These are phyloP conservation scores for Halcyon malimbica DNA, from an alignment of 2,113 vertebrate species.

Conservation along the genomic window DNA sequence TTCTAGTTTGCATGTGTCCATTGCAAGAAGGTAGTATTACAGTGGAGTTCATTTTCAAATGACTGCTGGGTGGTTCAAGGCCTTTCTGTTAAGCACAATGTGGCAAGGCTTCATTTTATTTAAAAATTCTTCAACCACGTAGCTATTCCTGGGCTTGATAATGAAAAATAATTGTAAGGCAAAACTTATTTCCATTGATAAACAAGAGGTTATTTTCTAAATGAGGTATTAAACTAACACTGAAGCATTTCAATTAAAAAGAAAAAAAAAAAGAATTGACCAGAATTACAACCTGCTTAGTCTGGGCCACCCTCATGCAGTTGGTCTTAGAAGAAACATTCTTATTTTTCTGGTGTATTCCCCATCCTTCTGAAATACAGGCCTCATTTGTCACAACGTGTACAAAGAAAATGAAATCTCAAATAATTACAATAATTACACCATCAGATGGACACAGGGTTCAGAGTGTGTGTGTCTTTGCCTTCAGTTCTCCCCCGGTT, in stretches of 20 bases:
- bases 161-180: background rate
- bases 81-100: background rate
- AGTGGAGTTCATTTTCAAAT: background rate
- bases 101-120: background rate
- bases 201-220: background rate
- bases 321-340: background rate
- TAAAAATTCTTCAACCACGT: background rate
- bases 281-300: background rate
- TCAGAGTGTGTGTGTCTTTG: background rate
- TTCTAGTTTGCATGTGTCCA: background rate
- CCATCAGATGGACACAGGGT: background rate
- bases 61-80: background rate
- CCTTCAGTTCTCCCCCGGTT: background rate
- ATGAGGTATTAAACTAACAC: background rate
- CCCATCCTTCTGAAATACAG: background rate
- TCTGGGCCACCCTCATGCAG: background rate
- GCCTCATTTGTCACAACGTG: background rate
- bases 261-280: background rate
- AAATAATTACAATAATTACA: conserved; percentile 25
- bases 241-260: background rate
- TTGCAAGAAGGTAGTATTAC: background rate
- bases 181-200: conserved; percentile 9
- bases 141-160: background rate
- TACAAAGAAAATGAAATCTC: conserved; percentile 16
- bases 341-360: background rate